Evolutionary conservation across 2,113 vertebrate species (phyloP), one percentile per base, ranked within the genome.

Genomic region (Bambusicola thoracicus): DNA sequence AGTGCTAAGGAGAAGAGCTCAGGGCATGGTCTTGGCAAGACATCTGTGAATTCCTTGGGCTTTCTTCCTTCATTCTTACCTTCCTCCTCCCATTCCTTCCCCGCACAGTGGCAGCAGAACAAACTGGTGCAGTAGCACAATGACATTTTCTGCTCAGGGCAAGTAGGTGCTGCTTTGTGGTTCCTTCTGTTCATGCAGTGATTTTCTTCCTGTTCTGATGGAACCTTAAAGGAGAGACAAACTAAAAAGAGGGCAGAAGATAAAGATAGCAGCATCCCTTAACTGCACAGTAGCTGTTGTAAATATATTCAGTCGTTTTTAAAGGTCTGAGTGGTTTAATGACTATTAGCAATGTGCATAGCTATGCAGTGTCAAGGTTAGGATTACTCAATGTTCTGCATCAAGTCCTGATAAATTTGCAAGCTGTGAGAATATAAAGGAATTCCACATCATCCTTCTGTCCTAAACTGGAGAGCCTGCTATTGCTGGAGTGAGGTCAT

Each of bases 191-290:
- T 85, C 49, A 65, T 27, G 29, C 29, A 20, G 2, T 36, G 30
- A 44, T 84, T 73, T 72, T 29, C 22, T 1, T 13, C 19, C 7
- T 43, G 8, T 61, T 81, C 69, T 90, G 46, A 46, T 10, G 34
- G 66, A 89, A 49, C 13, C 19, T 73, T 89, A 36, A 78, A 72
- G 48, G 78, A 89, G 34, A 63, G 13, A 30, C 44, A 93, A 89
- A 32, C 16, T 41, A 73, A 41, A 18, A 58, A 70, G 41, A 63
- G 12, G 46, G 66, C 38, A 74, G 27, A 62, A 44, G 34, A 17
- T 78, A 59, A 87, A 81, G 34, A 15, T 8, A 59, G 11, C 24
- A 18, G 7, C 48, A 89, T 86, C 30, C 43, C 48, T 87, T 55
- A 72, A 59, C 2, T 1, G 56, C 32, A 81, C 1, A 49, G 58